Conservation (phyloP, 2,888 invertebrate species). For the Drosophila histrio region DNA sequence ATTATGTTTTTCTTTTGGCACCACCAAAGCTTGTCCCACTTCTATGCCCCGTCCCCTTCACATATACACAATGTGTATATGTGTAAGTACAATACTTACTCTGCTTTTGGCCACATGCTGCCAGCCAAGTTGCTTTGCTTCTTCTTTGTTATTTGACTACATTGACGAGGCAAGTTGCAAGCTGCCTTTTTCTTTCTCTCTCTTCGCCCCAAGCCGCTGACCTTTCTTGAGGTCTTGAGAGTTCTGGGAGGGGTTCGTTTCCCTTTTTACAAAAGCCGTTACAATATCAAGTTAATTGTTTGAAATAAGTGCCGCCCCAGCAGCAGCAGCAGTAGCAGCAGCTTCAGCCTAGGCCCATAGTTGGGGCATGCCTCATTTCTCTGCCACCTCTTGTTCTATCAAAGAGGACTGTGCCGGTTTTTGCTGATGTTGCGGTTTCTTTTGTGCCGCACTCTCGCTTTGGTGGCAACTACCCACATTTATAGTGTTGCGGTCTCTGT, state of each 20-base stretch:
- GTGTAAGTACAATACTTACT: no score
- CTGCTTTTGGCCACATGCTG: constrained; percentile 72
- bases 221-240: constrained; percentile 32
- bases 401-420: constrained; percentile 15
- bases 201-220: constrained; percentile 14
- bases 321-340: constrained; percentile 4
- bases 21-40: constrained; percentile 37
- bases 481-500: constrained; percentile 76
- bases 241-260: constrained; percentile 34
- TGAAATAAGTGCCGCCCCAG: constrained; percentile 76
- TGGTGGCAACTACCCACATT: constrained; percentile 72
- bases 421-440: constrained; percentile 80
- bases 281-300: constrained; percentile 82
- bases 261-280: constrained; percentile 68
- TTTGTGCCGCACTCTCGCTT: constrained; percentile 66
- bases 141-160: constrained; percentile 58
- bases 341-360: constrained; percentile 18
- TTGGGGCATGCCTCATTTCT: constrained; percentile 14
- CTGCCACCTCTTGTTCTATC: not conserved
- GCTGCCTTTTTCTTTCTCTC: not conserved
- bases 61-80: constrained; percentile 15
- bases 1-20: constrained; percentile 79
- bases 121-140: constrained; percentile 54
- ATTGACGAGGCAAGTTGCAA: constrained; percentile 41
- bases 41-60: not conserved